Evolutionary conservation across 2,797 vertebrate species (phyloP), one percentile per base, ranked within the genome.

Genomic region (Jordanella pulchra): DNA sequence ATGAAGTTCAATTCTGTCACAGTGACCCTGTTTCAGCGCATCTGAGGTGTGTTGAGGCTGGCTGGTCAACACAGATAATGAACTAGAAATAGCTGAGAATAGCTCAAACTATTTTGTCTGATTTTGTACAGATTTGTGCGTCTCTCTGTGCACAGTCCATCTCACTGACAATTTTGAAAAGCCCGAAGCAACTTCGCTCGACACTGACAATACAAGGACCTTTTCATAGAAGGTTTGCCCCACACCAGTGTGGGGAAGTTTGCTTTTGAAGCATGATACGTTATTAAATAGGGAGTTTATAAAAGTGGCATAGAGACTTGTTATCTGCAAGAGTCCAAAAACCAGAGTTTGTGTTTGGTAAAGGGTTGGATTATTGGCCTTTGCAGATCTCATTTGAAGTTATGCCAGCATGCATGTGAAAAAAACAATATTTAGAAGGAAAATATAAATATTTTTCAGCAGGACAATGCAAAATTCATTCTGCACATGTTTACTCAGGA

Each of bases 1-100:
- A 63, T 81, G 72, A 87, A 85, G 82, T 82, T 77, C 79, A 68
- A 77, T 70, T 75, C 82, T 23, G 73, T 64, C 75, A 82, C 77
- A 42, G 53, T 77, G 82, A 89, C 85, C 82, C 83, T 2, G 47
- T 73, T 79, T 82, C 73, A 83, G 67, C 67, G 78, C 65, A 82
- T 83, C 72, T 63, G 65, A 76, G 79, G 67, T 73, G 65, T 42
- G 69, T 84, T 42, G 89, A 80, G 10, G 77, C 27, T 73, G 72
- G 76, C 69, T 23, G 2, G 63, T 81, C 54, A 68, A 73, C 67
- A 60, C 72, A 65, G 72, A 80, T 50, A 79, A 51, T 44, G n/a
- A 1, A 44, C 28, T 66, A 61, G 44, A 69, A 72, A 58, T 1
- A 44, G 21, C 27, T 44, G 21, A 47, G 45, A 18, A 18, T 48